Evolutionary conservation across 2,113 vertebrate genomes (phyloP).

Genomic region (Pitta sordida): DNA sequence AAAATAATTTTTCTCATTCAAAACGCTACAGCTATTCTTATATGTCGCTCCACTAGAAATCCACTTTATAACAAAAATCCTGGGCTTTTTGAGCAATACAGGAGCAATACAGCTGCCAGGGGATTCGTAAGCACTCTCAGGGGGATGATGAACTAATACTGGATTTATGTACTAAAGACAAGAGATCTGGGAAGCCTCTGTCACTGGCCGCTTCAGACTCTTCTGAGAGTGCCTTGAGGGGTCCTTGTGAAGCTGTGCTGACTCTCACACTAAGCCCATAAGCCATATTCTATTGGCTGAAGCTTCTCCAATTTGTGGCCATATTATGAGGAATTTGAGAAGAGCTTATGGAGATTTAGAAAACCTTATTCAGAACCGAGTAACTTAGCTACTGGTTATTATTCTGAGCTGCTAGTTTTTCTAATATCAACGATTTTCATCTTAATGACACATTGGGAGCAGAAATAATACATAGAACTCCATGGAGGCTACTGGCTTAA

Average conservation of each 20-base stretch:
- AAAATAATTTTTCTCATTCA: not conserved
- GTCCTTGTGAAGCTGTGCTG: not conserved
- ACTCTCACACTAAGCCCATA: not conserved
- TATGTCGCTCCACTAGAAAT: not conserved
- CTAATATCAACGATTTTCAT: not conserved
- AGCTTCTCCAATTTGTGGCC: slow-evolving; percentile 5
- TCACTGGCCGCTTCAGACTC: not conserved
- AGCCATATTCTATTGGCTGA: not conserved
- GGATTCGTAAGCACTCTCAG: not conserved
- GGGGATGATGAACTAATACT: not conserved
- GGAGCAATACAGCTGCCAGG: not conserved
- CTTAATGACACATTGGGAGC: not conserved
- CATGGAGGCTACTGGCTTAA: not conserved
- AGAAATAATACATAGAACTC: not conserved
- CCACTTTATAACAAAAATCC: not conserved
- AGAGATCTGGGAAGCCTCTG: not conserved
- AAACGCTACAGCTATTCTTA: not conserved
- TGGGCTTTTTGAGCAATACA: not conserved
- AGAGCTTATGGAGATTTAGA: slow-evolving; percentile 27
- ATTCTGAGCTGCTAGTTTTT: not conserved
- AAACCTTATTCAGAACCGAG: not conserved
- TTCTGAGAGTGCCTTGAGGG: not conserved
- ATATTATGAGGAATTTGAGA: slow-evolving; percentile 26
- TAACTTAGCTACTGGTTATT: slow-evolving; percentile 9
- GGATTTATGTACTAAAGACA: not conserved